Evolutionary conservation across 1,140 invertebrate genomes (phyloP).

Genomic region (Harpegnathos saltator): DNA sequence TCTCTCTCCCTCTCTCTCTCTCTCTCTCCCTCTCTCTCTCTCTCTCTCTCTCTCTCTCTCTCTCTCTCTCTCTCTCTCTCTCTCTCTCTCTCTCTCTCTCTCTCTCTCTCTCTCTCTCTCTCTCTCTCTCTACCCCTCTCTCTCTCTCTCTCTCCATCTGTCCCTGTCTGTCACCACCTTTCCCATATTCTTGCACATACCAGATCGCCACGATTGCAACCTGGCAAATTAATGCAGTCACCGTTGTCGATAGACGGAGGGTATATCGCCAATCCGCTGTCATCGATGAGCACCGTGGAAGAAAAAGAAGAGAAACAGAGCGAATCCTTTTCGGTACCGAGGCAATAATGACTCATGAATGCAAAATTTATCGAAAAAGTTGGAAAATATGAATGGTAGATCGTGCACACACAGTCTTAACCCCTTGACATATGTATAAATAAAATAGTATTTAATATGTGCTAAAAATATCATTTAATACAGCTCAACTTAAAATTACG

Average conservation of each 20-base stretch:
- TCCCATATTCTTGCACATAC: conserved; percentile 2
- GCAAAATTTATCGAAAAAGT: too few relatives aligned
- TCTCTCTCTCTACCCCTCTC: neutral
- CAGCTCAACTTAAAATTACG: too few relatives aligned
- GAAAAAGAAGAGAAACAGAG: neutral
- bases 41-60: neutral
- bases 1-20: neutral
- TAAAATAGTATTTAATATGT: too few relatives aligned
- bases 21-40: too few relatives aligned
- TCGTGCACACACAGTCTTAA: too few relatives aligned
- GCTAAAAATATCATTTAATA: too few relatives aligned
- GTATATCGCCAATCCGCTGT: neutral
- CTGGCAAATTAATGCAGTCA: conserved; percentile 4
- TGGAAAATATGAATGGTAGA: too few relatives aligned
- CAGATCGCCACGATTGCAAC: neutral
- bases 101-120: too few relatives aligned
- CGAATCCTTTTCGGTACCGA: neutral
- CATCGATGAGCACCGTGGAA: neutral
- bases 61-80: too few relatives aligned
- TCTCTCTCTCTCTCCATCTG: neutral
- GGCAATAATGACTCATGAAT: too few relatives aligned
- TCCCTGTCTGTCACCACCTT: too few relatives aligned
- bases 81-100: neutral
- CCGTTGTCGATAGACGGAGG: neutral
- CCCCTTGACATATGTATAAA: too few relatives aligned